phyloP scores from a whole-genome alignment of 2,888 invertebrate species.

The Stictocephala bisonia region DNA sequence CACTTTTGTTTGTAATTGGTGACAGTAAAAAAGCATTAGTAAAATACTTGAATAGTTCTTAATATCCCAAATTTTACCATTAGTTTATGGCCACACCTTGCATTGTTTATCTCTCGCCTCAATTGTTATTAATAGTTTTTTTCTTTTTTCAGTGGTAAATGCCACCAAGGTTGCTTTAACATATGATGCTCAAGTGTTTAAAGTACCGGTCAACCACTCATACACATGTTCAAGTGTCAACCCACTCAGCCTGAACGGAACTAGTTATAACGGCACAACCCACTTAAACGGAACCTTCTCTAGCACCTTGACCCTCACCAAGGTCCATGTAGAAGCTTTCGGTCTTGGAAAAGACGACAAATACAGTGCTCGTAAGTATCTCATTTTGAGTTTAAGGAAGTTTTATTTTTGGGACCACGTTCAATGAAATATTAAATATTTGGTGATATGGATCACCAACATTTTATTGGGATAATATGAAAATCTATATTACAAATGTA shows the following conservation, averaged over 20 bases:
- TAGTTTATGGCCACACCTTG: too few relatives aligned
- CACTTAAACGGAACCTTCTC: conserved; percentile 65
- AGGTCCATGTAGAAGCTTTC: conserved; percentile 82
- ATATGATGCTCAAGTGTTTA: not conserved
- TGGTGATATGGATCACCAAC: too few relatives aligned
- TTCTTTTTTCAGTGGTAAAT: not conserved
- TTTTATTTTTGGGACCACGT: too few relatives aligned
- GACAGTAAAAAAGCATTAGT: too few relatives aligned
- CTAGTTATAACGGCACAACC: conserved; percentile 51
- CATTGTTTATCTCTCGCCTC: too few relatives aligned
- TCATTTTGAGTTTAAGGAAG: too few relatives aligned
- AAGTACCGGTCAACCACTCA: not conserved
- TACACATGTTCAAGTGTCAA: not conserved
- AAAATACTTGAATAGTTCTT: too few relatives aligned
- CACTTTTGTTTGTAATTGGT: too few relatives aligned
- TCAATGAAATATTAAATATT: too few relatives aligned
- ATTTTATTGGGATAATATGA: too few relatives aligned
- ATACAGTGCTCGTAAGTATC: conserved; percentile 73
- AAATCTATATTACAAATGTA: too few relatives aligned
- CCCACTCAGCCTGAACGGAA: not conserved
- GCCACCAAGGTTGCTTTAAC: not conserved
- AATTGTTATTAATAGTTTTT: not conserved
- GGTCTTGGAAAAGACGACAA: conserved; percentile 66
- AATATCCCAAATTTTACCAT: too few relatives aligned
- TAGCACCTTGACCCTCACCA: conserved; percentile 67